phyloP scores from a whole-genome alignment of 2,797 vertebrate species.

The Cryptoprocta ferox region DNA sequence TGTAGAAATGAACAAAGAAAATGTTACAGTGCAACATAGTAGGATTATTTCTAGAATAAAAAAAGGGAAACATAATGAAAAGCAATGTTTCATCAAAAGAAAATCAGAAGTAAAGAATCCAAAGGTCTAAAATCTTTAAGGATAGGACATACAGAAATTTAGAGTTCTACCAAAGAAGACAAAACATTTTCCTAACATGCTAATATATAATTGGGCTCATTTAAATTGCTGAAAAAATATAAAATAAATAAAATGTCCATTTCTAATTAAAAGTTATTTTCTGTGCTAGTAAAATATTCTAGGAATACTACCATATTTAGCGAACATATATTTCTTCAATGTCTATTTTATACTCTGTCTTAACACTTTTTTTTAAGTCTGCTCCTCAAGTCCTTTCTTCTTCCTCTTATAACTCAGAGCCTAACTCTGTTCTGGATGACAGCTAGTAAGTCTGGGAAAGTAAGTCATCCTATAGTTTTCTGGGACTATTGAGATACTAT shows the following conservation, averaged over 20 bases:
- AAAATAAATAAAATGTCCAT: not conserved
- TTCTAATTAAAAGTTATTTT: slow-evolving; percentile 55
- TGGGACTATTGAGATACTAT: not conserved
- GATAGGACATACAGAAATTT: not conserved
- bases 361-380: slow-evolving; percentile 15
- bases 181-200: not conserved
- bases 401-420: not conserved
- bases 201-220: not conserved
- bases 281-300: not conserved
- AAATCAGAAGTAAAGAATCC: slow-evolving; percentile 11
- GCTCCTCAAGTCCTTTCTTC: not conserved
- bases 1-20: slow-evolving; percentile 24
- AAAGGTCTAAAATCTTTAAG: slow-evolving; percentile 24
- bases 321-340: slow-evolving; percentile 34
- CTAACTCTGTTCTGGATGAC: not conserved
- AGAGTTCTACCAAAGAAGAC: not conserved
- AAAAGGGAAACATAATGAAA: not conserved
- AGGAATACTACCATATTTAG: slow-evolving; percentile 11
- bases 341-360: not conserved
- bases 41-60: not conserved
- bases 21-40: not conserved
- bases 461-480: not conserved
- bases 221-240: slow-evolving; percentile 21
- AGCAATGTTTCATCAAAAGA: slow-evolving; percentile 44
- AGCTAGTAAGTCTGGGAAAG: not conserved